Base-by-base conservation (phyloP, 1,140 invertebrate species). In the Zaprionus ghesquierei region DNA sequence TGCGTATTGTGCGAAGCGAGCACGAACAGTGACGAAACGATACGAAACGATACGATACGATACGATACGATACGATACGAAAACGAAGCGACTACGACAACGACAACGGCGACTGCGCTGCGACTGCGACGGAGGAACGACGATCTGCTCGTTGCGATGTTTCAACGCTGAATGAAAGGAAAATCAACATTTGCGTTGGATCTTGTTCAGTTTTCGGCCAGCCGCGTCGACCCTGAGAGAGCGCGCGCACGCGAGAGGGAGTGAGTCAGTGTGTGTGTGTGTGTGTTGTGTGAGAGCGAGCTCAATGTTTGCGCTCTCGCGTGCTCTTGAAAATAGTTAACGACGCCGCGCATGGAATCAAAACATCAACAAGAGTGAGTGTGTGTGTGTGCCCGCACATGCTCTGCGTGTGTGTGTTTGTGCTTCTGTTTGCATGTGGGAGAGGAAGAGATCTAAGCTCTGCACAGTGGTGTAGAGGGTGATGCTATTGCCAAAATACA, bases 161-260 rank as follows among this genome's bases (percentile, higher is more conserved):
- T 75, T 82, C 74, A 73, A 78, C 79, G 79, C 80, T 89, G 75
- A 90, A 89, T 90, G 90, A 89, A 90, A 90, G 85, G 89, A 91
- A 91, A 91, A 91, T 89, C 89, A 82, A 77, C 73, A 82, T 77
- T 86, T 56, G 80, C 84, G 53, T 77, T 81, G 90, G 90, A 91
- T 91, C 90, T 91, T 91, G 90, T 91, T 90, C 74, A 89, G 71
- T 89, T 85, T 87, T 79, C 78, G 78, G 66, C 73, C 82, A 79
- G 76, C 27, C 64, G 68, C 35, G 31, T 58, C 81, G 76, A 81
- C 72, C 71, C 75, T 74, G 82, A 70, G 72, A 69, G 81, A 68
- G 75, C 25, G 29, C 44, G 59, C 41, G 35, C 27, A 2, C 27
- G 27, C 6, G 27, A 6, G 27, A 6, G 27, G 9, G 27, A 29